These are phyloP conservation scores for Nephrocerus scutellatus DNA, from an alignment of 2,888 invertebrate species.

Conservation along the genomic window DNA sequence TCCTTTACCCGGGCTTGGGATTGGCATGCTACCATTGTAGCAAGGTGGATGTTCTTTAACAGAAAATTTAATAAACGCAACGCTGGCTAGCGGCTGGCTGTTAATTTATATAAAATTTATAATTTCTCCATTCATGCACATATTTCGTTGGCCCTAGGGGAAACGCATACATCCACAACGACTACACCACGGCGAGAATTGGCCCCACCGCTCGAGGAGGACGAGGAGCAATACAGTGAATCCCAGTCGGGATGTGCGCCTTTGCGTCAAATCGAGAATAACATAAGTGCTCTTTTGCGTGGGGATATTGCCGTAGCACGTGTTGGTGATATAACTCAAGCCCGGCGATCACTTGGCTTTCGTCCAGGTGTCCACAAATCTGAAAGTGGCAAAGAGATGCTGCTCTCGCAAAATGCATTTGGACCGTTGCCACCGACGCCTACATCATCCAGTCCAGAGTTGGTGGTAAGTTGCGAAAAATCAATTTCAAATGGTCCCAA, in stretches of 20 bases:
- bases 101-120: too few relatives aligned
- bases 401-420: constrained; percentile 44
- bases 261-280: constrained; percentile 63
- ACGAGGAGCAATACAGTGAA: constrained; percentile 60
- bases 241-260: constrained; percentile 61
- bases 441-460: constrained; percentile 34
- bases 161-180: constrained; percentile 38
- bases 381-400: constrained; percentile 66
- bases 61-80: too few relatives aligned
- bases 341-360: constrained; percentile 45
- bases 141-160: too few relatives aligned
- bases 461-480: constrained; percentile 26
- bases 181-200: constrained; percentile 57
- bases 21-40: too few relatives aligned
- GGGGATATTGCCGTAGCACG: constrained; percentile 40
- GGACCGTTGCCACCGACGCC: constrained; percentile 48
- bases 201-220: constrained; percentile 62
- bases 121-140: too few relatives aligned
- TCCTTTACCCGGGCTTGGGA: too few relatives aligned
- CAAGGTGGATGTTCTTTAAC: too few relatives aligned
- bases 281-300: constrained; percentile 62
- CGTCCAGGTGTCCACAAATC: constrained; percentile 64
- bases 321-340: constrained; percentile 36
- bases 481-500: too few relatives aligned
- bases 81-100: too few relatives aligned